Conservation (phyloP, 2,797 vertebrate species). For the Anguilla pacifica region DNA sequence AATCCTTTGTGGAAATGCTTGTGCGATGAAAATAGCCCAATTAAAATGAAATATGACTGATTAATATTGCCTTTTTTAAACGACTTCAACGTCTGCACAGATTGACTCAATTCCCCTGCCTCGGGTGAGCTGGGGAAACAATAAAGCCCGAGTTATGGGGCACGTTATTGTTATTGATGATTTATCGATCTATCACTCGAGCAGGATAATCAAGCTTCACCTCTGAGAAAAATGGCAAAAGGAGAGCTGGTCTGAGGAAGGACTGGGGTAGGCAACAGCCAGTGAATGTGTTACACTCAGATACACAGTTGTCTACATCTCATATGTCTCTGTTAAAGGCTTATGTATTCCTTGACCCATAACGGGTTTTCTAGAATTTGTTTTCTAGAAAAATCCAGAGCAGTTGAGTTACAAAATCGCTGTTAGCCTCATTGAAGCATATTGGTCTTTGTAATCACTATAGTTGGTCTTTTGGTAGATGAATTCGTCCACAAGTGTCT, state of each 20-base stretch:
- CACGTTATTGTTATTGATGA: conserved; percentile 66
- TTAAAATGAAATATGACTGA: conserved; percentile 44
- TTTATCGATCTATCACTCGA: conserved; percentile 57
- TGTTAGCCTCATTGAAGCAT: too few relatives aligned
- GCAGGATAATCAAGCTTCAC: conserved; percentile 54
- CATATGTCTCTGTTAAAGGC: background rate
- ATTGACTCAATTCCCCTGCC: conserved; percentile 53
- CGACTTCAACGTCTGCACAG: conserved; percentile 39
- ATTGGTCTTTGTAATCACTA: background rate
- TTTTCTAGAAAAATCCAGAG: background rate
- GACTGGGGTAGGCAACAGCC: too few relatives aligned
- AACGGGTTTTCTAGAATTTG: background rate
- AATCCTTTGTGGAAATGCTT: conserved; percentile 45
- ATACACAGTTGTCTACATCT: background rate
- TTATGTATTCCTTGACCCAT: background rate
- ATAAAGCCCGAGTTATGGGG: conserved; percentile 51
- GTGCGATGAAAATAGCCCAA: conserved; percentile 55
- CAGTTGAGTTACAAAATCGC: background rate
- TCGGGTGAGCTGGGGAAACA: conserved; percentile 48
- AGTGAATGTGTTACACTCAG: background rate
- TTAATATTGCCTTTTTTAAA: conserved; percentile 33
- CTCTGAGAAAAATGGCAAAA: conserved; percentile 27
- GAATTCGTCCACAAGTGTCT: too few relatives aligned
- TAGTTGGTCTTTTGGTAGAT: background rate
- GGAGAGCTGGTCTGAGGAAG: background rate